A percentile compares a stretch with the other conserved stretches of the same genome.
Conservation (phyloP, 1,140 invertebrate species). For the Tigriopus japonicus region DNA sequence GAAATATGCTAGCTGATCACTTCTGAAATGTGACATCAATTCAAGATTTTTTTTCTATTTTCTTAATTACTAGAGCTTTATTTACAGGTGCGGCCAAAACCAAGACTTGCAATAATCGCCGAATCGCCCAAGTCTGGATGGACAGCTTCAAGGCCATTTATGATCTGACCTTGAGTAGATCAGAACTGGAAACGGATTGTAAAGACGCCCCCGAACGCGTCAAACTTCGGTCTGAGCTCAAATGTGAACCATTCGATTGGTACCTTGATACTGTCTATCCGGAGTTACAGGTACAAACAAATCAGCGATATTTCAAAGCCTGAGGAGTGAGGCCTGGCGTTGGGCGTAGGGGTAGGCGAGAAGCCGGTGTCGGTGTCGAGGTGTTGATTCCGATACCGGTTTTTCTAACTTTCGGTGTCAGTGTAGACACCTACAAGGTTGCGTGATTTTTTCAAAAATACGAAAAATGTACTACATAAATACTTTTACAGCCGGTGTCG, state of each 20-base stretch:
- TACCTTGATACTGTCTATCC: conserved; percentile 56
- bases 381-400: too few relatives aligned
- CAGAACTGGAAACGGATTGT: conserved; percentile 27
- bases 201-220: conserved; percentile 50
- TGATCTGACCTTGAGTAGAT: background rate
- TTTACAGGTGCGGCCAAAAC: conserved; percentile 47
- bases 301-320: background rate
- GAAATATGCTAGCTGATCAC: too few relatives aligned
- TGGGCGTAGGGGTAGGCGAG: too few relatives aligned
- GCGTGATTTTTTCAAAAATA: too few relatives aligned
- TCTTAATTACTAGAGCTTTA: background rate
- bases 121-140: conserved; percentile 81
- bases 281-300: conserved; percentile 24
- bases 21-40: too few relatives aligned
- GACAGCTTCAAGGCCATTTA: conserved; percentile 50
- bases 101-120: conserved; percentile 63
- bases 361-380: too few relatives aligned
- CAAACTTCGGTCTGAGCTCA: conserved; percentile 44
- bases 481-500: too few relatives aligned
- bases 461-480: too few relatives aligned
- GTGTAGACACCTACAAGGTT: too few relatives aligned
- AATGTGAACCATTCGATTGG: conserved; percentile 62
- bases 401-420: too few relatives aligned
- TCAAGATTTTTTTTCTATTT: too few relatives aligned
- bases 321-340: too few relatives aligned